Percentiles rank a stretch among this genome's conserved stretches.
These are phyloP conservation scores for Drosophila aff. DNA, from an alignment of 1,140 invertebrate species.

Conservation along the genomic window DNA sequence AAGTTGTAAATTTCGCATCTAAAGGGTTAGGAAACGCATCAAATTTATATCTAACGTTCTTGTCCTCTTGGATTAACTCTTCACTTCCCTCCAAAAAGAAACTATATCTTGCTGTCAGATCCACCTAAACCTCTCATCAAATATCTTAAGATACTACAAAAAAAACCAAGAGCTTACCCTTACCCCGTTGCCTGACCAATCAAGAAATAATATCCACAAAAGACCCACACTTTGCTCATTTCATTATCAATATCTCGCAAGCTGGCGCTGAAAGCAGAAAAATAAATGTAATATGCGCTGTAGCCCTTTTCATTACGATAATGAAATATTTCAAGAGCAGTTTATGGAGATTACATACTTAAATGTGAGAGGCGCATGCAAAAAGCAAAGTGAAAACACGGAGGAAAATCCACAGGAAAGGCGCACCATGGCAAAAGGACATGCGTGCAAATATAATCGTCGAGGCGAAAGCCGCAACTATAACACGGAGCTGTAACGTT, in stretches of 20 bases:
- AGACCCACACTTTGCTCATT: conserved; percentile 36
- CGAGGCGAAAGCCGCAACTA: conserved; percentile 64
- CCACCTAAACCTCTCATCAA: not conserved
- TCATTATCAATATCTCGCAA: conserved; percentile 64
- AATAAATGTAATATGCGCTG: conserved; percentile 61
- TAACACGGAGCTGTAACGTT: conserved; percentile 41
- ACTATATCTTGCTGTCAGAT: not conserved
- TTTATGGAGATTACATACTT: conserved; percentile 79
- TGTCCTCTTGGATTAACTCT: no score
- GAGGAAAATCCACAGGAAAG: conserved; percentile 33
- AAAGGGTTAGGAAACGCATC: no score
- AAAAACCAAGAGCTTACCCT: not conserved
- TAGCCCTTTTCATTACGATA: conserved; percentile 79
- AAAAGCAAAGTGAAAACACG: conserved; percentile 61
- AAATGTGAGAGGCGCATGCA: conserved; percentile 71
- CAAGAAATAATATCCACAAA: not conserved
- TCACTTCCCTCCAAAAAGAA: no score
- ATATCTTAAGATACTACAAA: not conserved
- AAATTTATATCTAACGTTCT: not conserved
- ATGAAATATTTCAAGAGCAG: conserved; percentile 81
- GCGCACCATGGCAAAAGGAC: conserved; percentile 27
- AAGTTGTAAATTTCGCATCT: not conserved
- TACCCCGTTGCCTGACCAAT: conserved; percentile 11
- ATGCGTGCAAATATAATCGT: conserved; percentile 77
- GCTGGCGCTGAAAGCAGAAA: conserved; percentile 50